Conservation (phyloP, 2,888 invertebrate species). For the Ptychoptera contaminata region DNA sequence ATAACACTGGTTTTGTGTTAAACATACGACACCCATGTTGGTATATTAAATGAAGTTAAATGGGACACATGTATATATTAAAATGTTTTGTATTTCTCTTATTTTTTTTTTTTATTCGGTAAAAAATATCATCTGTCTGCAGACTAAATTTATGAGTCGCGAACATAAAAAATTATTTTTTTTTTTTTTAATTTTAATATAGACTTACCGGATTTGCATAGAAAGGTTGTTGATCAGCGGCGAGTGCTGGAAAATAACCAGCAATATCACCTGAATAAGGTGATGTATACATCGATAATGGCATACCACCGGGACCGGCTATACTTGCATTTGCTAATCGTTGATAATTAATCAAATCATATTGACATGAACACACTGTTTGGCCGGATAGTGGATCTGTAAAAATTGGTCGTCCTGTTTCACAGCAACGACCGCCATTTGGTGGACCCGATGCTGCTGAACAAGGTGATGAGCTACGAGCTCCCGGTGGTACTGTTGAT, state of each 20-base stretch:
- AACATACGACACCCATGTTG: slow-evolving; percentile 12
- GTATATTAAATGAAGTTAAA: slow-evolving; percentile 9
- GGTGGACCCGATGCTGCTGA: slow-evolving; percentile 35
- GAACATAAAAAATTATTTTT: background rate
- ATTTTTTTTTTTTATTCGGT: no score
- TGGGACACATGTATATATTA: slow-evolving; percentile 9
- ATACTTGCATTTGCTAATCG: slow-evolving; percentile 43
- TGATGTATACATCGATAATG: slow-evolving; percentile 65
- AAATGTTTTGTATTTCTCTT: no score
- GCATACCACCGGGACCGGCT: slow-evolving; percentile 42
- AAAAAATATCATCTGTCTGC: no score
- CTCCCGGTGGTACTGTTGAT: slow-evolving; percentile 34
- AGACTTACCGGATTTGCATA: slow-evolving; percentile 68
- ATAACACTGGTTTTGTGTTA: slow-evolving; percentile 12
- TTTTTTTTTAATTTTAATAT: background rate
- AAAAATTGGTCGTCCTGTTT: slow-evolving; percentile 80
- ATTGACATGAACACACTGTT: slow-evolving; percentile 80
- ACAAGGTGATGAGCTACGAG: slow-evolving; percentile 36
- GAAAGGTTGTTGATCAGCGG: slow-evolving; percentile 73
- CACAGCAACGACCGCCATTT: slow-evolving; percentile 58
- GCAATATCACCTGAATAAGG: slow-evolving; percentile 71
- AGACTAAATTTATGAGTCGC: no score
- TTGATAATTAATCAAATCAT: slow-evolving; percentile 67
- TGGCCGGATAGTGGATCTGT: slow-evolving; percentile 81
- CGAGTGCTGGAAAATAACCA: slow-evolving; percentile 70